Evolutionary conservation across 2,888 invertebrate species (phyloP).

Genomic region (Eilema griseolum): DNA sequence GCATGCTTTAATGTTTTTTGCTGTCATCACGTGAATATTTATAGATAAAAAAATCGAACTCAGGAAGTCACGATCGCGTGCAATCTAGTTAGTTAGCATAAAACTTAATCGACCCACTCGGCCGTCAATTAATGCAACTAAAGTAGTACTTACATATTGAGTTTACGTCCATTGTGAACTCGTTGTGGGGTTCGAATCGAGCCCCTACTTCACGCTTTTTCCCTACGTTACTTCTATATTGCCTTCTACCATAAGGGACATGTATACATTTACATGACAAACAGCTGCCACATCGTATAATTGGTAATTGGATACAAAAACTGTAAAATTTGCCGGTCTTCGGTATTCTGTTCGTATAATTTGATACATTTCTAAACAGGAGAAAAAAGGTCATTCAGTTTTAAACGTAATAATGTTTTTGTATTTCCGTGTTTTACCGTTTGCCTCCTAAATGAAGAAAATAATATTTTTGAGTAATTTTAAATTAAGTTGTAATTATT

Average conservation of each 20-base stretch:
- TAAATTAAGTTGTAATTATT: too few relatives aligned
- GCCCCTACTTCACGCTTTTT: neutral
- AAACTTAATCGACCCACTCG: neutral
- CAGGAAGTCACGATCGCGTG: slow-evolving; percentile 1
- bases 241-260: too few relatives aligned
- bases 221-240: too few relatives aligned
- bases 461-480: neutral
- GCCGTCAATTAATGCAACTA: neutral
- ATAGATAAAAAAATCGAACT: neutral
- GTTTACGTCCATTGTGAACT: neutral
- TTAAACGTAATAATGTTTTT: neutral
- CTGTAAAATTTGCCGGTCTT: neutral
- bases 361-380: neutral
- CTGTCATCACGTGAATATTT: slow-evolving; percentile 6
- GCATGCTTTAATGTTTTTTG: neutral
- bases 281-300: neutral
- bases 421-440: neutral
- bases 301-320: neutral
- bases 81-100: neutral
- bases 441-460: neutral
- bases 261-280: neutral
- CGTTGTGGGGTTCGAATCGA: neutral
- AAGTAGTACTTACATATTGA: neutral
- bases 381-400: neutral
- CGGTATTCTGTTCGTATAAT: neutral